Percentiles rank a stretch among this genome's conserved stretches.
Evolutionary conservation across 2,797 vertebrate genomes (phyloP).

Genomic region (Channa striata): DNA sequence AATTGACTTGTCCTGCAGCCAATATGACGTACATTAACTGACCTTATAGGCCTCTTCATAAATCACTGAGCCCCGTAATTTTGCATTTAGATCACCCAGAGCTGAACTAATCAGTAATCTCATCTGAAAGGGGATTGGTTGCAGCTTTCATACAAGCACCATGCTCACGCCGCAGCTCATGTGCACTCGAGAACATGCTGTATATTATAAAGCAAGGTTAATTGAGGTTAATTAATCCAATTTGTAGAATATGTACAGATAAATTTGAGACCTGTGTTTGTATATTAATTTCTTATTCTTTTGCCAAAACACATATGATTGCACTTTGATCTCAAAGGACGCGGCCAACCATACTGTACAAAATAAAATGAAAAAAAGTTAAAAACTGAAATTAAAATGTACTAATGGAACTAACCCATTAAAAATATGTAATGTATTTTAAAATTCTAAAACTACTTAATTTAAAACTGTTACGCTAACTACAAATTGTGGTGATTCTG

Average conservation of each 20-base stretch:
- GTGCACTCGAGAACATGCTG: slow-evolving; percentile 58
- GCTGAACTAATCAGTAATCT: slow-evolving; percentile 82
- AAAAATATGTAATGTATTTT: no score
- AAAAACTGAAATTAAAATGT: background rate
- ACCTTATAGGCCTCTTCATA: slow-evolving; percentile 85
- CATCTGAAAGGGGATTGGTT: slow-evolving; percentile 68
- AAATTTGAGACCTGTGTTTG: slow-evolving; percentile 31
- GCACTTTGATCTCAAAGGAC: background rate
- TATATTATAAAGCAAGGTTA: slow-evolving; percentile 70
- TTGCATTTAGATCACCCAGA: slow-evolving; percentile 79
- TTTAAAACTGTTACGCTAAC: no score
- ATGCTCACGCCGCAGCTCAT: slow-evolving; percentile 46
- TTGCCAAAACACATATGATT: background rate
- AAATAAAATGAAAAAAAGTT: background rate
- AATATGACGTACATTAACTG: slow-evolving; percentile 82
- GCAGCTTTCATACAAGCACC: slow-evolving; percentile 61
- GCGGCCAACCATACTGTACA: background rate
- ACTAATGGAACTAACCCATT: no score
- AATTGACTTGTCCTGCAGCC: slow-evolving; percentile 80
- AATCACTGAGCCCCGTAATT: slow-evolving; percentile 83
- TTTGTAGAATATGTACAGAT: slow-evolving; percentile 64
- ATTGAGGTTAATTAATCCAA: slow-evolving; percentile 78
- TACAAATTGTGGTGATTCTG: background rate
- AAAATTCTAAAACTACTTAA: no score
- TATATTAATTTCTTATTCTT: slow-evolving; percentile 11